phyloP scores from a whole-genome alignment of 1,140 invertebrate genomes.

The Bombus terrestris region DNA sequence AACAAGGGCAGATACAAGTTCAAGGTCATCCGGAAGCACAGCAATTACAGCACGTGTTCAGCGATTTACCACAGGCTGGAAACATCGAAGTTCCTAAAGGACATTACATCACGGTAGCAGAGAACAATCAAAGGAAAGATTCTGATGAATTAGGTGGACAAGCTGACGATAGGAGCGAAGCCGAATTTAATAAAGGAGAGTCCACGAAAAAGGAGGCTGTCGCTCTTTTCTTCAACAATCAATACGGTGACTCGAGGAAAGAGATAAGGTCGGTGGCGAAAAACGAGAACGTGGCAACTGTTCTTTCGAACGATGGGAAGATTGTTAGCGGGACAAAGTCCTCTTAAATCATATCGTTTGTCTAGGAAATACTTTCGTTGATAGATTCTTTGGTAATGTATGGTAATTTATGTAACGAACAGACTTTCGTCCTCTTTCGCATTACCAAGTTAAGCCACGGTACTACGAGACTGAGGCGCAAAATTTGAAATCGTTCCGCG shows the following conservation, averaged over 20 bases:
- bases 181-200: constrained; percentile 10
- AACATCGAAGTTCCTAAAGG: constrained; percentile 56
- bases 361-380: neutral
- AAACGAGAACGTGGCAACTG: constrained; percentile 46
- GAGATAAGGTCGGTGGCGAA: constrained; percentile 66
- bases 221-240: constrained; percentile 74
- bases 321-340: constrained; percentile 25
- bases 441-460: too few species aligned
- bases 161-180: constrained; percentile 10
- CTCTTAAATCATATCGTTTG: constrained; percentile 9
- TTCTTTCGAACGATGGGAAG: neutral
- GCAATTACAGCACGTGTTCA: constrained; percentile 65
- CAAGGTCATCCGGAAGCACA: constrained; percentile 70
- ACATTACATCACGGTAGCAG: constrained; percentile 54
- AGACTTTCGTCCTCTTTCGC: neutral
- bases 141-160: constrained; percentile 53
- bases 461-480: neutral
- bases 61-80: constrained; percentile 62
- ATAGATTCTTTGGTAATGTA: neutral
- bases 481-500: neutral
- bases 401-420: constrained; percentile 15
- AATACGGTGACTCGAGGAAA: constrained; percentile 68
- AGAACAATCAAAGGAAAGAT: constrained; percentile 23
- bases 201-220: constrained; percentile 62
- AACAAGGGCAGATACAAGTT: constrained; percentile 67